Evolutionary conservation across 2,113 vertebrate genomes (phyloP).

Genomic region (Larimichthys polyactis): DNA sequence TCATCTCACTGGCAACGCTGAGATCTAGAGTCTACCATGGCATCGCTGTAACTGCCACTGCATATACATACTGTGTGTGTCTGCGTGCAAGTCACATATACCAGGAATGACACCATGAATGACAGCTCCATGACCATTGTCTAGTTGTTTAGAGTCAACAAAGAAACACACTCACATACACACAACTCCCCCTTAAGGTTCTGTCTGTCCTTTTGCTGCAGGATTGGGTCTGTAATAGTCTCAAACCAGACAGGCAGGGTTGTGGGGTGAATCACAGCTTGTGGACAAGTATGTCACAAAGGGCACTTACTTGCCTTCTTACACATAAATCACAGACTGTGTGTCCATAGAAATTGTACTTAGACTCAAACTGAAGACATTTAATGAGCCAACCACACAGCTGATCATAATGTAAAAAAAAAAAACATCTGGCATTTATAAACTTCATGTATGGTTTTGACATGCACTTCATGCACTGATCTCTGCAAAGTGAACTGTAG

Average conservation of each 20-base stretch:
- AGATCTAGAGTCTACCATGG: conserved; percentile 15
- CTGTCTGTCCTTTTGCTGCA: conserved; percentile 23
- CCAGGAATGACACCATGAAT: conserved; percentile 23
- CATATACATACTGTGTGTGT: not conserved
- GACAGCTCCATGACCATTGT: conserved; percentile 42
- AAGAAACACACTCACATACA: not conserved
- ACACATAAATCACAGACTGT: not conserved
- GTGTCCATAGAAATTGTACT: not conserved
- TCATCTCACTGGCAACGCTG: conserved; percentile 13
- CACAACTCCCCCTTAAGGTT: not conserved
- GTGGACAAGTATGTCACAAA: conserved; percentile 16
- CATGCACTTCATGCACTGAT: not conserved
- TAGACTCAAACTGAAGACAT: not conserved
- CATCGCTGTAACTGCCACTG: not conserved
- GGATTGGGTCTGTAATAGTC: conserved; percentile 23
- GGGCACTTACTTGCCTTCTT: conserved; percentile 4
- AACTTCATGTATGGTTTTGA: not conserved
- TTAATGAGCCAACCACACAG: not conserved
- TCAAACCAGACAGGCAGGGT: conserved; percentile 35
- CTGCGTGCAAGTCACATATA: not conserved
- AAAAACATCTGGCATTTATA: not conserved
- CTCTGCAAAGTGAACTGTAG: not conserved
- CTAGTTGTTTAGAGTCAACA: conserved; percentile 16
- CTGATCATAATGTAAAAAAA: not conserved
- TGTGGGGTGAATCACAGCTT: conserved; percentile 36